Base-by-base conservation (phyloP, 2,113 vertebrate species). In the Erinaceus europaeus region DNA sequence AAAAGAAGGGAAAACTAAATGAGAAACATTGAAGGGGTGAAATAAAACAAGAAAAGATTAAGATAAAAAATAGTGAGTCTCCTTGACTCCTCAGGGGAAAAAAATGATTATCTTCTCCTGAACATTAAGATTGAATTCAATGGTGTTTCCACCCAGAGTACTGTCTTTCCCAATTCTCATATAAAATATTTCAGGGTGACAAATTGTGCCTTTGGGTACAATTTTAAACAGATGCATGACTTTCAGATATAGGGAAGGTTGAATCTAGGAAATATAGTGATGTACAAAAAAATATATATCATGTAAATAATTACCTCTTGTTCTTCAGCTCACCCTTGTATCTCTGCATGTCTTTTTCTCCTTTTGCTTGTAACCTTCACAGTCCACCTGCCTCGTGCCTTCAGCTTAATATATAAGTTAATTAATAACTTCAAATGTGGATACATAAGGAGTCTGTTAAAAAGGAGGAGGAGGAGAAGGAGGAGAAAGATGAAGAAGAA, bases 181-280 rank as follows among this genome's bases (percentile, higher is more conserved):
- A 73, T 44, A 75, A 87, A 86, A 80, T 92, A 75, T 76, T 88
- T 76, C 86, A 83, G 59, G 36, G 36, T 88, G 73, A 95, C 53
- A 86, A 67, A 88, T 21, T 77, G 3, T 7, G 91, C 69, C 32
- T 86, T 69, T 32, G 72, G 69, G 88, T 65, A 68, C 77, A 29
- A 84, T 91, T 91, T 91, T 44, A 77, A 91, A 77, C 17, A 84
- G 52, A 38, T 92, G 18, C 11, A 48, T 74, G 36, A 71, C 86
- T 88, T 93, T 90, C 83, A 77, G 59, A 91, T 65, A 32, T 13
- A 55, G 57, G 29, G 68, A 84, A 55, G 46, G 48, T 81, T 80
- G 86, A 67, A 79, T 34, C 46, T 71, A n/a, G 32, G n/a, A 79
- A 94, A 80, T 52, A 59, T 9, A 36, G n/a, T 59, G 25, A 84